phyloP scores from a whole-genome alignment of 2,888 invertebrate species.

The Cyaniris semiargus region DNA sequence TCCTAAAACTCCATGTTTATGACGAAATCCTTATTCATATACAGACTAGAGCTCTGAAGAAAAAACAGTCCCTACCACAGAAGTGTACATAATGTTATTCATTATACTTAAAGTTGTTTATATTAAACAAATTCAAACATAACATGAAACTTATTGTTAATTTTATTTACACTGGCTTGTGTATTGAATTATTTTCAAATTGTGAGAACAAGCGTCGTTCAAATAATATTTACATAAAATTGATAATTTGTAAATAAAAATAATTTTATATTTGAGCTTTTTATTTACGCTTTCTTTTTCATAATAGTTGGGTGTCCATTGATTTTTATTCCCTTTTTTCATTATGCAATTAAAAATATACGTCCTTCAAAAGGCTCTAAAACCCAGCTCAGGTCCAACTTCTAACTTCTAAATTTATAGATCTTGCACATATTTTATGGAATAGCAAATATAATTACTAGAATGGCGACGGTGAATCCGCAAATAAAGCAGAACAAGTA shows the following conservation, averaged over 20 bases:
- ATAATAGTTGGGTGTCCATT: not conserved
- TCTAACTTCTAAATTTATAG: not conserved
- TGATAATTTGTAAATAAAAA: conserved; percentile 13
- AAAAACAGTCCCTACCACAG: not conserved
- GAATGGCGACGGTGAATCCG: conserved; percentile 1
- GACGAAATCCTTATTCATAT: not conserved
- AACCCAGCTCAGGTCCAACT: not conserved
- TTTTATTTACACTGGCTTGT: not conserved
- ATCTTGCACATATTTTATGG: not conserved
- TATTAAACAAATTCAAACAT: not conserved
- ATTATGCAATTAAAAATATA: not conserved
- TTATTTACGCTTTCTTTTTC: not conserved
- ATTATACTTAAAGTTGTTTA: not conserved
- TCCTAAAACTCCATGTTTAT: too few species aligned
- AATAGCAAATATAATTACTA: not conserved
- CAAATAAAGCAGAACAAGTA: not conserved
- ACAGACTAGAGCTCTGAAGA: not conserved
- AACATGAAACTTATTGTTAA: not conserved
- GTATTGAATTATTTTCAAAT: conserved; percentile 7
- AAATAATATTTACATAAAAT: conserved; percentile 7
- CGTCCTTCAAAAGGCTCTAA: too few species aligned
- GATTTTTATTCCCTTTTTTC: not conserved
- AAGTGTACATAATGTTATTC: not conserved
- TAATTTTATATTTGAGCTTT: not conserved
- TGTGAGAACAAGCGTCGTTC: conserved; percentile 11